Evolutionary conservation across 2,797 vertebrate species (phyloP).

Genomic region (Myotis findleyi): DNA sequence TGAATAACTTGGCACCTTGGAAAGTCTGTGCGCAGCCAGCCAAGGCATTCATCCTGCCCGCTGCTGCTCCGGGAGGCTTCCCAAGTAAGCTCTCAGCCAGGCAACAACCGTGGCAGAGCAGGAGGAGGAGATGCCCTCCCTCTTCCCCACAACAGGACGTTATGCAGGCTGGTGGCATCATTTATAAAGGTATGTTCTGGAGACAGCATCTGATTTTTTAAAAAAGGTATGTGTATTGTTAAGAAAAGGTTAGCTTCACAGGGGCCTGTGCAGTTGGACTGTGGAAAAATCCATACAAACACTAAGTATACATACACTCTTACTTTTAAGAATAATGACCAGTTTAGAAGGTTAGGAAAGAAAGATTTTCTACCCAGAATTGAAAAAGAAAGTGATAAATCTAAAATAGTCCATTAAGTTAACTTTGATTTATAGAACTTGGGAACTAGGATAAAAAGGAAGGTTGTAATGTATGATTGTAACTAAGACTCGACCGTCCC

Average conservation of each 20-base stretch:
- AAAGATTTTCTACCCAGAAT: not conserved
- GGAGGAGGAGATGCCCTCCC: not conserved
- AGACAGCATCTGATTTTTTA: not conserved
- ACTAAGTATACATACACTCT: not conserved
- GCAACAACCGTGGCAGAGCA: not conserved
- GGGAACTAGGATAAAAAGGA: not conserved
- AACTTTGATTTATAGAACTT: conserved; percentile 5
- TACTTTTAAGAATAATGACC: not conserved
- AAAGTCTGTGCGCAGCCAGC: not conserved
- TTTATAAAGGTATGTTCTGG: conserved; percentile 38
- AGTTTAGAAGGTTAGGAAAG: not conserved
- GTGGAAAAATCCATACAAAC: not conserved
- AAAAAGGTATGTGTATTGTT: not conserved
- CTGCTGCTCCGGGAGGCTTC: not conserved
- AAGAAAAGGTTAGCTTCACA: not conserved
- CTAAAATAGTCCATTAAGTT: not conserved
- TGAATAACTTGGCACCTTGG: conserved; percentile 8
- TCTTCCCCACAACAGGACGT: not conserved
- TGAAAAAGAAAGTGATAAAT: conserved; percentile 20
- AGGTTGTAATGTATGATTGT: not conserved
- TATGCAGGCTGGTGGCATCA: not conserved
- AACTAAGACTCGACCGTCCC: not conserved
- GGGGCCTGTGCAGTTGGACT: not conserved
- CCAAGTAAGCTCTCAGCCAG: not conserved
- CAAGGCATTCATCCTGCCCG: not conserved